Evolutionary conservation across 1,140 invertebrate species (phyloP), one percentile per base, ranked within the genome.

Genomic region (Drosophila kurseongensis): DNA sequence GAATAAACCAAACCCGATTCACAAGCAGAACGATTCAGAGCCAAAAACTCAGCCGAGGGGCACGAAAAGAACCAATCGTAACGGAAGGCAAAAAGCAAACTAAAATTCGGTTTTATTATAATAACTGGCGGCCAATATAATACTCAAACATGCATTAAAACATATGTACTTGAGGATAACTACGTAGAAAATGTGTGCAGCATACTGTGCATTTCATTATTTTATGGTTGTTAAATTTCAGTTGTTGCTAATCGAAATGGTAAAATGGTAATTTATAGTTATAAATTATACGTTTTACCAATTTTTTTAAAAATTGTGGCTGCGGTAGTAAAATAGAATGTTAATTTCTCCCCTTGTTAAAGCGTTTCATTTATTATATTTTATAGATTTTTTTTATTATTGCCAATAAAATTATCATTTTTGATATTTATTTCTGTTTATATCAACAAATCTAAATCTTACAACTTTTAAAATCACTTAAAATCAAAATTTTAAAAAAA

Each of bases 71-170:
- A 62, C 57, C 74, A 75, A 81, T 47, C 75, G 82, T 81, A 66
- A 66, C 82, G 75, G 74, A 78, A 85, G 69, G 51, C 74, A 50
- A 75, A 86, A 81, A 78, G 80, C 61, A 85, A 84, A 86, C 82
- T 68, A 45, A 54, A 86, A 75, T 75, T 52, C 58, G 52, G 68
- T 66, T 83, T 63, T 71, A 78, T 78, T 63, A 75, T 82, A 78
- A 86, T 76, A 79, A 68, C 83, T 74, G 61, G 41, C 52, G 69
- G 78, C 69, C 63, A 41, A 56, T 50, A 65, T 66, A 48, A 72
- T 55, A 44, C 67, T 50, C 51, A 71, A 71, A 71, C 52, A 59
- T 68, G 67, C 62, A 79, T 62, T 58, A n/a, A 32, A 56, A 47
- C 41, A 76, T 51, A 55, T 57, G 69, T 50, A 74, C 16, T 42